A percentile compares a stretch with the other conserved stretches of the same genome.
phyloP scores from a whole-genome alignment of 2,797 vertebrate species.

The Darevskia nairensis region DNA sequence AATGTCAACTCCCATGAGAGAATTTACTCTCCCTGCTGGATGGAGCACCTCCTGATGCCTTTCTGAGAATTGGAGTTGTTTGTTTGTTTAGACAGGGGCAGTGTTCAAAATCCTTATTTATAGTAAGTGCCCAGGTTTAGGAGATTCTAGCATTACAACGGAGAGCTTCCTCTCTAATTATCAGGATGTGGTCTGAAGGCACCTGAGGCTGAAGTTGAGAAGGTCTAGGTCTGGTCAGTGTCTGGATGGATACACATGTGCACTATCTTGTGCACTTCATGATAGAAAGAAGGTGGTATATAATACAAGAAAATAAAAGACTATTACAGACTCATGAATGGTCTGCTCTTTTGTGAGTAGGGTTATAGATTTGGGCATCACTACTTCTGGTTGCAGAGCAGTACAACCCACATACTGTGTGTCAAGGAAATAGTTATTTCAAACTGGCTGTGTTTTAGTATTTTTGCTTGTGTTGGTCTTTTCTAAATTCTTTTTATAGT shows the following conservation, averaged over 20 bases:
- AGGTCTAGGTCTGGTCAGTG: no score
- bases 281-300: no score
- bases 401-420: neutral
- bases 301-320: neutral
- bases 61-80: neutral
- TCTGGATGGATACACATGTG: no score
- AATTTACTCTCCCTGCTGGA: neutral
- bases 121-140: neutral
- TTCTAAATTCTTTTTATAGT: neutral
- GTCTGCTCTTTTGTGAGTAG: neutral
- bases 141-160: neutral
- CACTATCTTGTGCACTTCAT: no score
- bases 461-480: neutral
- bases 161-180: neutral
- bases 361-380: neutral
- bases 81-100: no score
- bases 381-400: neutral
- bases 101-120: neutral
- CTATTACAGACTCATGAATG: neutral
- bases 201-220: no score
- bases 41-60: neutral
- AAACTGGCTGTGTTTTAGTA: neutral
- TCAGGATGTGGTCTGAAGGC: no score
- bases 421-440: neutral
- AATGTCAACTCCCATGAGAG: neutral